Evolutionary conservation across 2,797 vertebrate genomes (phyloP), one percentile per base, ranked within the genome.

Genomic region (Gorsachius magnificus): DNA sequence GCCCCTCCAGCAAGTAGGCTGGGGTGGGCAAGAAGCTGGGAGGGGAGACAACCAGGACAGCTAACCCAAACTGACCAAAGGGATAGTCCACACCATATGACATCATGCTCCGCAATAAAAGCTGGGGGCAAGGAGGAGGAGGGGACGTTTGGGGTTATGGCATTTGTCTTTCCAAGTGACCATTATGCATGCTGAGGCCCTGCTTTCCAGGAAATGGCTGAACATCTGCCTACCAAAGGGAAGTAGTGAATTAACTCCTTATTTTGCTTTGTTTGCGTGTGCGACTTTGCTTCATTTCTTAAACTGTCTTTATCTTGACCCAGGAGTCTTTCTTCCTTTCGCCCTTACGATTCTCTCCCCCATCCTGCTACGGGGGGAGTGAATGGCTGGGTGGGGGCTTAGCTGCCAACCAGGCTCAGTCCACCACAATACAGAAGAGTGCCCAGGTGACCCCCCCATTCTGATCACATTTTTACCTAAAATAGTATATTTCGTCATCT

Each of bases 401-500:
- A 50, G 57, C 56, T 66, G 26, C 68, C 43, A 51, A 18, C 15
- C 33, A 33, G 51, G 56, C 26, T 54, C 61, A 46, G 18, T 6
- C 11, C 36, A 89, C 13, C 16, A 57, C n/a, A 71, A 54, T 3
- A 33, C 16, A 66, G 35, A 36, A 48, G 15, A 71, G 5, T 21
- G 20, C 20, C 53, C 35, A 75, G 20, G 1, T 38, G 31, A 83
- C 4, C 11, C 43, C n/a, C 41, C 29, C n/a, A 28, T 43, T 72
- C 58, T 83, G 95, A 72, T 64, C 25, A 77, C 50, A 53, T 78
- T 98, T 93, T 97, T 97, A 99, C 99, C 99, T 99, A 97, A 99
- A 99, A 96, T 99, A 99, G 96, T 98, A 99, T 95, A 99, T 98
- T 97, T 99, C 99, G 80, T 99, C 99, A 95, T 99, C 99, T 93